Conservation (phyloP, 2,888 invertebrate species). For the Punctoribates punctum region DNA sequence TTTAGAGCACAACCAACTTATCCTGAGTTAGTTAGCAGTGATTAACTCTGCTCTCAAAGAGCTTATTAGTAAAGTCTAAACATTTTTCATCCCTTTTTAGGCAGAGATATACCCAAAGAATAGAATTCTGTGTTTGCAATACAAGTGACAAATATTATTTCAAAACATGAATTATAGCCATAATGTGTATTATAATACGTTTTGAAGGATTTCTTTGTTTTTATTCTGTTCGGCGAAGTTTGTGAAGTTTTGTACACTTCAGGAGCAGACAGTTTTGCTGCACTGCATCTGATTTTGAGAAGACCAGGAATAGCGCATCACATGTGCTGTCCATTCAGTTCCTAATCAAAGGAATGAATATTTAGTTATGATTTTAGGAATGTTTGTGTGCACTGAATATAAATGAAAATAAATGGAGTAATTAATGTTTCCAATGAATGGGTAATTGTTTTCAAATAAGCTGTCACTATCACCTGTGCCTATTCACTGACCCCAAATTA, state of each 20-base stretch:
- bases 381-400: not conserved
- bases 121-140: no score
- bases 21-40: not conserved
- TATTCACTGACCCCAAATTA: slow-evolving; percentile 14
- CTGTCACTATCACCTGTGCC: slow-evolving; percentile 24
- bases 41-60: slow-evolving; percentile 3
- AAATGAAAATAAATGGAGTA: slow-evolving; percentile 23
- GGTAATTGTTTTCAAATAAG: slow-evolving; percentile 21
- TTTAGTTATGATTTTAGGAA: not conserved
- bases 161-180: no score
- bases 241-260: no score
- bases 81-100: not conserved
- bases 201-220: no score
- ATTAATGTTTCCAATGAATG: not conserved
- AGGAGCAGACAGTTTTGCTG: no score
- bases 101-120: no score
- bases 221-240: no score
- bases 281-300: no score
- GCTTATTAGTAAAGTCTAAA: slow-evolving; percentile 11
- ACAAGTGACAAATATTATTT: no score
- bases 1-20: not conserved
- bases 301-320: no score
- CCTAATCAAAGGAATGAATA: not conserved
- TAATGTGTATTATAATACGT: no score
- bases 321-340: not conserved